Base-by-base conservation (phyloP, 2,113 vertebrate species). In the Phrynosoma blainvillii region DNA sequence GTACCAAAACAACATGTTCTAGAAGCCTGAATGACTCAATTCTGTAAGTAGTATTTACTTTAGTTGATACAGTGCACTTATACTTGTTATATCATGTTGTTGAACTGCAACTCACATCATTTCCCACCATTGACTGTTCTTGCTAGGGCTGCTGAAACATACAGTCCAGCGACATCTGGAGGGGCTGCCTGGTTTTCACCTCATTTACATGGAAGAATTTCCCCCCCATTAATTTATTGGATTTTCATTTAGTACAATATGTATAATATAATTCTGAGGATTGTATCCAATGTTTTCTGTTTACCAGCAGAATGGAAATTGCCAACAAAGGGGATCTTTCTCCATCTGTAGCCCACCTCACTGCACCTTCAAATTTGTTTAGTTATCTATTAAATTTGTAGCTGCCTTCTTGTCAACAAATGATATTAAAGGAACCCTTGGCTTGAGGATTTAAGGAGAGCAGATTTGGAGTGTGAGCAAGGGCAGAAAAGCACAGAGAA, bases 41-140 rank as follows among this genome's bases (percentile, higher is more conserved):
- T 85, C 86, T 84, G 95, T 96, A 92, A 95, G 95, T 93, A 88
- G 32, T 36, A 11, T 79, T 47, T n/a, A 62, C 59, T 16, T 62
- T 62, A 62, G 16, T 62, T 12, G 59, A 62, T 62, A 62, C 16
- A 4, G 59, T 62, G 59, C 59, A 62, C 59, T 14, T 59, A 59
- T 59, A 14, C 56, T 62, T 62, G 59, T 62, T 62, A 62, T 62
- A 62, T 62, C 13, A 62, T 62, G 59, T 62, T 62, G 59, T 62
- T 62, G 59, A 62, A 18, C 59, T 62, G 12, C 13, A 62, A 16
- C 59, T 59, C 2, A 16, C 59, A 18, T 16, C 18, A 62, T 16
- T 62, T 14, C 59, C 59, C 16, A 62, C 59, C 59, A 59, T 9
- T 59, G 56, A 59, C 56, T 59, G 14, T 59, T 1, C 59, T 62